A percentile compares a stretch with the other conserved stretches of the same genome.
Conservation (phyloP, 2,888 invertebrate genomes). For the Theodoxus fluviatilis region DNA sequence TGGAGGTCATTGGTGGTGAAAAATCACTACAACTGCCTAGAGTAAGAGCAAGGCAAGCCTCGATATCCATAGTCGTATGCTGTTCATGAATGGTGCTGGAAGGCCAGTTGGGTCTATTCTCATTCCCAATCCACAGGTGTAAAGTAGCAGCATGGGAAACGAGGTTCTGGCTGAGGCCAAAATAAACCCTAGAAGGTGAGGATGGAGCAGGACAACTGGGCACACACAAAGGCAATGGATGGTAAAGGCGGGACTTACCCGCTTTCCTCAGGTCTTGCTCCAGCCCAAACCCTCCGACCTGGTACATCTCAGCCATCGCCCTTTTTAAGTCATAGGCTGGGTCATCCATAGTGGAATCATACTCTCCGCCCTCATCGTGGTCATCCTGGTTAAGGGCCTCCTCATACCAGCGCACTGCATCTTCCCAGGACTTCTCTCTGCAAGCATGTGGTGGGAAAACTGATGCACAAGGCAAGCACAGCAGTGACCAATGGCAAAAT, state of each 20-base stretch:
- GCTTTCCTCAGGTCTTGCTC: slow-evolving; percentile 66
- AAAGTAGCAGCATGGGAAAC: too few relatives aligned
- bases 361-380: slow-evolving; percentile 61
- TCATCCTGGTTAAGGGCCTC: slow-evolving; percentile 61
- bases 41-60: not conserved
- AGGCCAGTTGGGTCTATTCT: too few relatives aligned
- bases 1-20: too few relatives aligned
- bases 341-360: slow-evolving; percentile 64
- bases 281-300: slow-evolving; percentile 66
- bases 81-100: too few relatives aligned
- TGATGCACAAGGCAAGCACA: too few relatives aligned
- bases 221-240: not conserved
- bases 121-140: too few relatives aligned
- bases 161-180: too few relatives aligned
- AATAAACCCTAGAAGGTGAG: too few relatives aligned
- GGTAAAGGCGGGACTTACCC: slow-evolving; percentile 48
- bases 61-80: too few relatives aligned
- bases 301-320: slow-evolving; percentile 68
- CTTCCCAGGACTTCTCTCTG: slow-evolving; percentile 63
- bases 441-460: too few relatives aligned
- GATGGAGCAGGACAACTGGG: too few relatives aligned
- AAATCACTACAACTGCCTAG: not conserved
- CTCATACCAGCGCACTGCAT: slow-evolving; percentile 66
- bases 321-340: slow-evolving; percentile 67
- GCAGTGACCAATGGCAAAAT: too few relatives aligned